Base-by-base conservation (phyloP, 2,113 vertebrate genomes). In the Pluvianellus socialis region DNA sequence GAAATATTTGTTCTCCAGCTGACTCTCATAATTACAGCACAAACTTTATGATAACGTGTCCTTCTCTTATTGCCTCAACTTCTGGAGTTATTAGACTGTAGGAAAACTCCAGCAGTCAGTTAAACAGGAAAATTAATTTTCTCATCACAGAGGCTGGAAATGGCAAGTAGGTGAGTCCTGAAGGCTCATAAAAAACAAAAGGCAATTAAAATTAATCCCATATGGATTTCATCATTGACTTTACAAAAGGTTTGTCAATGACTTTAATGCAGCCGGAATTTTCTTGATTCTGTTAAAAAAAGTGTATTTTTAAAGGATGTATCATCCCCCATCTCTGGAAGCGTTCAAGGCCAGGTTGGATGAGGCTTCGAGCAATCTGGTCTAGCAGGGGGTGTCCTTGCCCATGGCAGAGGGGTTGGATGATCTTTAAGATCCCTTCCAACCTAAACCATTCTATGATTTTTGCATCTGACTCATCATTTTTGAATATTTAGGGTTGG, bases 121-220 rank as follows among this genome's bases (percentile, higher is more conserved):
- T 92, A 77, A 86, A 84, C 44, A 74, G 27, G 47, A 88, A 95
- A 79, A 95, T 88, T 91, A 88, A 84, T 93, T 92, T 86, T 93
- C 75, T 92, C n/a, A 70, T 94, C 91, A 74, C 27, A 71, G 65
- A 55, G 45, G 44, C 15, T 96, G 35, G 65, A 94, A 93, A 90
- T 71, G 63, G 67, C 79, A 96, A 86, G 61, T 67, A 50, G 61
- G 83, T 84, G 75, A 86, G 72, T 90, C 72, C 79, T 88, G 65
- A 92, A 96, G 76, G 73, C 90, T 94, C 94, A 86, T 96, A 95
- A 94, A 97, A 95, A 96, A 84, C 83, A 92, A 93, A 74, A 92
- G 88, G 40, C 95, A 92, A 75, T 92, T 96, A 92, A 92, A 94
- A 89, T 53, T 50, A 84, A 79, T 86, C 73, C 76, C 62, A 7